A percentile compares a stretch with the other conserved stretches of the same genome.
phyloP scores from a whole-genome alignment of 2,888 invertebrate species.

The Spodoptera littoralis region DNA sequence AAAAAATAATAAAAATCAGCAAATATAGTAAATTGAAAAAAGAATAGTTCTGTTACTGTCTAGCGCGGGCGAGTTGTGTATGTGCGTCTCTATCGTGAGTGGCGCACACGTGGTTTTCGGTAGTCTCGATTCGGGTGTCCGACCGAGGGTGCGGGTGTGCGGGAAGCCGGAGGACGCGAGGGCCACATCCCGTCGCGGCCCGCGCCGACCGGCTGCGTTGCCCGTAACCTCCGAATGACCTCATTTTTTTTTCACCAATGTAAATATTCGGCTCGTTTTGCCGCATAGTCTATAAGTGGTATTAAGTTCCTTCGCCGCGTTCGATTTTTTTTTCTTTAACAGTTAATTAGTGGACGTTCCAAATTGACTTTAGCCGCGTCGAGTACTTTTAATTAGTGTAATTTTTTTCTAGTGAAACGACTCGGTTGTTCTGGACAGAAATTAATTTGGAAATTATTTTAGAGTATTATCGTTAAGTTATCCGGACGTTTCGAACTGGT shows the following conservation, averaged over 20 bases:
- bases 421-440: slow-evolving; percentile 66
- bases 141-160: slow-evolving; percentile 62
- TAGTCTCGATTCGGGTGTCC: slow-evolving; percentile 66
- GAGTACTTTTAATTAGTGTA: slow-evolving; percentile 71
- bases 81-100: slow-evolving; percentile 74
- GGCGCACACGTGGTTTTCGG: slow-evolving; percentile 84
- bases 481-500: slow-evolving; percentile 64
- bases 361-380: slow-evolving; percentile 71
- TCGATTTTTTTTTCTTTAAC: slow-evolving; percentile 62
- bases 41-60: slow-evolving; percentile 75
- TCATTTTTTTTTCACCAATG: slow-evolving; percentile 88
- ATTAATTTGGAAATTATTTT: slow-evolving; percentile 57
- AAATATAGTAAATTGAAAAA: slow-evolving; percentile 89
- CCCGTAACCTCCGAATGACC: slow-evolving; percentile 89
- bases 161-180: slow-evolving; percentile 64
- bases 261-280: slow-evolving; percentile 88
- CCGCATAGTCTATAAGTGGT: slow-evolving; percentile 88
- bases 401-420: slow-evolving; percentile 71
- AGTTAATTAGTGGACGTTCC: slow-evolving; percentile 71
- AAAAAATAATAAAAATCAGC: slow-evolving; percentile 88
- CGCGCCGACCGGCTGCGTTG: slow-evolving; percentile 87
- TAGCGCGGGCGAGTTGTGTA: slow-evolving; percentile 45
- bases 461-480: slow-evolving; percentile 64
- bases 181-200: slow-evolving; percentile 87
- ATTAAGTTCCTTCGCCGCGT: slow-evolving; percentile 85